Evolutionary conservation across 2,113 vertebrate genomes (phyloP).

Genomic region (Archilochus colubris): DNA sequence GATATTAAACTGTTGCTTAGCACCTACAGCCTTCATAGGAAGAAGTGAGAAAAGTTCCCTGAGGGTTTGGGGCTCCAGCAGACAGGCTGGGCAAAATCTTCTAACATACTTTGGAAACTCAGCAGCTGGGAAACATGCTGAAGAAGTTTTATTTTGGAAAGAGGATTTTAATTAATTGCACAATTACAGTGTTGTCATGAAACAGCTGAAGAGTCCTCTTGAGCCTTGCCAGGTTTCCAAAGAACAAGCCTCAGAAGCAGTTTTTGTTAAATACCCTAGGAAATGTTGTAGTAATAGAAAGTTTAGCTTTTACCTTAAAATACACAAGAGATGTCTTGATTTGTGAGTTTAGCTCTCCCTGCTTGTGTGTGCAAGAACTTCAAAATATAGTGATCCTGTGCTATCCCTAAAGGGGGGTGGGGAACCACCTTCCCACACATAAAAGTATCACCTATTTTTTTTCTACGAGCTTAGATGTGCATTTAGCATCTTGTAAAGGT

Average conservation of each 20-base stretch:
- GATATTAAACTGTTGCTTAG: not conserved
- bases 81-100: not conserved
- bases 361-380: not conserved
- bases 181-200: slow-evolving; percentile 39
- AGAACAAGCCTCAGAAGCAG: not conserved
- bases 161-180: slow-evolving; percentile 62
- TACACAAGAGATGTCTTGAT: not conserved
- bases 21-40: not conserved
- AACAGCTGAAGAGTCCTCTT: slow-evolving; percentile 51
- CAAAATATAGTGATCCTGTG: not conserved
- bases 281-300: not conserved
- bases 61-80: not conserved
- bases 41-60: not conserved
- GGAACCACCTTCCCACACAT: rapidly evolving
- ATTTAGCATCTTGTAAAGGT: not conserved
- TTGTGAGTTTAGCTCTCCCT: not conserved
- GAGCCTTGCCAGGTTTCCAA: slow-evolving; percentile 38
- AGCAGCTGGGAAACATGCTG: not conserved
- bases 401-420: not conserved
- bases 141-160: slow-evolving; percentile 46
- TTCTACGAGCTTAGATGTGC: not conserved
- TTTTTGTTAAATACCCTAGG: slow-evolving; percentile 11
- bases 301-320: slow-evolving; percentile 1
- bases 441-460: not conserved
- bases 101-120: not conserved